These are phyloP conservation scores for Apoderus coryli DNA, from an alignment of 2,888 invertebrate species.

Conservation along the genomic window DNA sequence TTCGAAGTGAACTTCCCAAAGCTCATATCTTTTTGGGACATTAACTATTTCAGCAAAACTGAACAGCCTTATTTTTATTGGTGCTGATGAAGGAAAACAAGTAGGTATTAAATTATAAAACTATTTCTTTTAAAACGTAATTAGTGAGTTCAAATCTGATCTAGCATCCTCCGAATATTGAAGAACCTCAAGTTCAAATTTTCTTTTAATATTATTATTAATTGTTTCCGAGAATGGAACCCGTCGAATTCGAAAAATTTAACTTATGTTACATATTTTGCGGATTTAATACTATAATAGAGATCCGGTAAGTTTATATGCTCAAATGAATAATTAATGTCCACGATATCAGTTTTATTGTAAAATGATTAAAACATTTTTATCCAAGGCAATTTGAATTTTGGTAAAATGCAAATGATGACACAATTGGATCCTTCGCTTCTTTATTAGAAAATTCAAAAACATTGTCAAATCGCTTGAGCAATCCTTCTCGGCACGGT, in stretches of 20 bases:
- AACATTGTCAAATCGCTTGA: not conserved
- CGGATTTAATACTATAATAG: too few relatives aligned
- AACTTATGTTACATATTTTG: not conserved
- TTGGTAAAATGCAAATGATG: conserved; percentile 1
- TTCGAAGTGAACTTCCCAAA: too few relatives aligned
- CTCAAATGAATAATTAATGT: too few relatives aligned
- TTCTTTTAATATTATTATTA: conserved; percentile 1
- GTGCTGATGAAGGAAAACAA: conserved; percentile 1
- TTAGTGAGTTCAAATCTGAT: not conserved
- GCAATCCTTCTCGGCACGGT: conserved; percentile 1
- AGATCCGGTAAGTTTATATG: too few relatives aligned
- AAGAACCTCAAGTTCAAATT: conserved; percentile 3
- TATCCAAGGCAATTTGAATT: conserved; percentile 2
- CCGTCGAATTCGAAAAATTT: conserved; percentile 2
- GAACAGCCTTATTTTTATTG: conserved; percentile 1
- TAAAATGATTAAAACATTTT: not conserved
- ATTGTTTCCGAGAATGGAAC: not conserved
- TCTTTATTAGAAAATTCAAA: conserved; percentile 1
- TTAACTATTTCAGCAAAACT: conserved; percentile 1
- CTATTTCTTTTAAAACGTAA: too few relatives aligned
- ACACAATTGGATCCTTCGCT: conserved; percentile 1
- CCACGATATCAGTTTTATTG: not conserved
- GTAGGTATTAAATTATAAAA: too few relatives aligned
- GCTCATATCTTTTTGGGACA: too few relatives aligned
- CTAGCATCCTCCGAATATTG: conserved; percentile 1